A percentile compares a stretch with the other conserved stretches of the same genome.
phyloP scores from a whole-genome alignment of 2,797 vertebrate species.

The Mormyrus hasselquistii region DNA sequence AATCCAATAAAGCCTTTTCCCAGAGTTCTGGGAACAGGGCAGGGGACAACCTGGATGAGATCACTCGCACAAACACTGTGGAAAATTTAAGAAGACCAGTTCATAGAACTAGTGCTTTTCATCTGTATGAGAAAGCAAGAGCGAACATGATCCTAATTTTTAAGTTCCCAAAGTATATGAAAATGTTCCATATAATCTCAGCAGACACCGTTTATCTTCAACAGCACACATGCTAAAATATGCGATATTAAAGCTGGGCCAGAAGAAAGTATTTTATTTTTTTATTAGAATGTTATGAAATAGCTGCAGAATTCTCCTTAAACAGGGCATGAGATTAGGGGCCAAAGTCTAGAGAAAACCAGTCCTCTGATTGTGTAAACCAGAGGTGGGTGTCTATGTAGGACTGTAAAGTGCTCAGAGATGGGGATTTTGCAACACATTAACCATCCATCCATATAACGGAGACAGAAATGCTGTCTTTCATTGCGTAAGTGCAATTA shows the following conservation, averaged over 20 bases:
- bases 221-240: neutral
- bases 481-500: neutral
- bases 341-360: neutral
- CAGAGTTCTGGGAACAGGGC: neutral
- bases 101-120: neutral
- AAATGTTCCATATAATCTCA: neutral
- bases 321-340: neutral
- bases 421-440: neutral
- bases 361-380: neutral
- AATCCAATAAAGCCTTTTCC: neutral
- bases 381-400: neutral
- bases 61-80: neutral
- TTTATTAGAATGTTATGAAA: neutral
- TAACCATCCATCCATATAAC: neutral
- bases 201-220: neutral
- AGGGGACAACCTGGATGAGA: neutral
- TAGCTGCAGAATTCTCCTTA: neutral
- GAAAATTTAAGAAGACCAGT: neutral
- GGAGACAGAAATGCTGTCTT: neutral
- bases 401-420: neutral
- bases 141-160: neutral
- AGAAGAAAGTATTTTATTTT: neutral
- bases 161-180: neutral
- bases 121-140: neutral
- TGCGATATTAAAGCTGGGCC: neutral